These are phyloP conservation scores for Calephelis virginiensis DNA, from an alignment of 1,140 invertebrate species.

Conservation along the genomic window DNA sequence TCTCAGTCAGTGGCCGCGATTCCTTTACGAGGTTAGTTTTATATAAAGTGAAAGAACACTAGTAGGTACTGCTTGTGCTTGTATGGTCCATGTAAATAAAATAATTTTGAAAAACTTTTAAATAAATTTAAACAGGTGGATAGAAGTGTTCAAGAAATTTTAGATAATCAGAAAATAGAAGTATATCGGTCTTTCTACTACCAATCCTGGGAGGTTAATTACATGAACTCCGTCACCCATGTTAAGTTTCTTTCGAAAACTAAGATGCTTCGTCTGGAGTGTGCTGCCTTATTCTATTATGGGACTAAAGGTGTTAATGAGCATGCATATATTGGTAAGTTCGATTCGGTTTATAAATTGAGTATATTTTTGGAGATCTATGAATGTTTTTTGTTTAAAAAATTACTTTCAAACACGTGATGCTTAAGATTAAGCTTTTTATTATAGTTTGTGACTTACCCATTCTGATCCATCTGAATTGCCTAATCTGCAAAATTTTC, in stretches of 20 bases:
- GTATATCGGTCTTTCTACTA: constrained; percentile 55
- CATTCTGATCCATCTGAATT: no score
- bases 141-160: constrained; percentile 41
- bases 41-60: no score
- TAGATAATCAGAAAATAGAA: constrained; percentile 43
- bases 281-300: constrained; percentile 58
- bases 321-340: constrained; percentile 49
- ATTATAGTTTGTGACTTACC: no score
- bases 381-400: no score
- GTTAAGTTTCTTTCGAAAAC: constrained; percentile 52
- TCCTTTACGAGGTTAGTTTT: no score
- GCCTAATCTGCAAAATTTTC: no score
- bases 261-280: constrained; percentile 41
- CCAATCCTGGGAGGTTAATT: constrained; percentile 42
- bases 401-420: no score
- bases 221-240: constrained; percentile 37
- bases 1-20: no score
- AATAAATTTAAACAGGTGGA: constrained; percentile 44
- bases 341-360: no score
- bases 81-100: neutral
- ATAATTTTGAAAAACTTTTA: neutral
- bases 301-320: constrained; percentile 47
- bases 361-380: no score
- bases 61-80: neutral
- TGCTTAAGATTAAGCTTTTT: no score